A percentile compares a stretch with the other conserved stretches of the same genome.
Conservation (phyloP, 1,140 invertebrate genomes). For the Portunus trituberculatus region DNA sequence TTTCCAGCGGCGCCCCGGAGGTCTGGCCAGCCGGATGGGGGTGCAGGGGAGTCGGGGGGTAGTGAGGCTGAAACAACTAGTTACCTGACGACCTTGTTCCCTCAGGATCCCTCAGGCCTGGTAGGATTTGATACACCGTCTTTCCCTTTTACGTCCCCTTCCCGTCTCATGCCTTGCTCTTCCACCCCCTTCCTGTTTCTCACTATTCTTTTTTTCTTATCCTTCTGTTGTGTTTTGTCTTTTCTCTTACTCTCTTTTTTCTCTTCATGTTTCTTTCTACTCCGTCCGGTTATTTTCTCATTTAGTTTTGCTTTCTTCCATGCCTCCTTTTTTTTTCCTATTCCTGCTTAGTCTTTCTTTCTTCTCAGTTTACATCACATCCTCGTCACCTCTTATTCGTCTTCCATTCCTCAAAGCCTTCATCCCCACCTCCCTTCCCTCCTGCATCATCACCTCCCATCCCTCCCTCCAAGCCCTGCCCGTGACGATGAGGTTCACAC, state of each 20-base stretch:
- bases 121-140: background rate
- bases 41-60: background rate
- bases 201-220: background rate
- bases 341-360: background rate
- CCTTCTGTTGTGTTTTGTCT: background rate
- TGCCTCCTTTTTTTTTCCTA: background rate
- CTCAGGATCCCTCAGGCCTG: background rate
- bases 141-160: background rate
- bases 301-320: background rate
- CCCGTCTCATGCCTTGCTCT: background rate
- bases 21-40: conserved; percentile 3
- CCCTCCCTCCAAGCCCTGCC: background rate
- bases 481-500: background rate
- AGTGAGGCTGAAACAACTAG: background rate
- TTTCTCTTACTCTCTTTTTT: too few relatives aligned
- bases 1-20: conserved; percentile 66
- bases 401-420: too few relatives aligned
- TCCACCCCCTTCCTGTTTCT: background rate
- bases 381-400: background rate
- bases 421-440: background rate
- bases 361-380: background rate
- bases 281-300: background rate
- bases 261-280: too few relatives aligned
- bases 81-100: conserved; percentile 29
- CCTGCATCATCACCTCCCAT: background rate